Conservation (phyloP, 2,888 invertebrate species). For the Macropis europaea region DNA sequence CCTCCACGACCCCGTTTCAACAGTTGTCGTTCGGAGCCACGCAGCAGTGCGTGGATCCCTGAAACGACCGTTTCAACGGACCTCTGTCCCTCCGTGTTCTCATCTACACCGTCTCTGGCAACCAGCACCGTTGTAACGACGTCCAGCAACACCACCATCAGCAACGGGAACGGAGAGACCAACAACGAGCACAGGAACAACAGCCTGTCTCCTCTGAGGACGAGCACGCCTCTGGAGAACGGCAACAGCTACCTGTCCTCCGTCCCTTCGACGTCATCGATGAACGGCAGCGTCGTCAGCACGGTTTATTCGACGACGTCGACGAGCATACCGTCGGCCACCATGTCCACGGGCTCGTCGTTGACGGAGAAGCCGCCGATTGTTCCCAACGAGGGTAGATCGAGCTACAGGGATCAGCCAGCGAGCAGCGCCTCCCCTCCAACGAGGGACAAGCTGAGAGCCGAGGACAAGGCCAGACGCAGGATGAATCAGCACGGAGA, state of each 20-base stretch:
- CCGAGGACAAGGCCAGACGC: slow-evolving; percentile 86
- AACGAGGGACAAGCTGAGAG: slow-evolving; percentile 88
- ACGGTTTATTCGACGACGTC: slow-evolving; percentile 42
- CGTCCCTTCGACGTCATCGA: slow-evolving; percentile 49
- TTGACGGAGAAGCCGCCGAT: slow-evolving; percentile 73
- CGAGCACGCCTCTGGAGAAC: slow-evolving; percentile 65
- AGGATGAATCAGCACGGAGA: slow-evolving; percentile 73
- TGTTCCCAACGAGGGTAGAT: slow-evolving; percentile 61
- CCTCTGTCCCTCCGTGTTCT: slow-evolving; percentile 60
- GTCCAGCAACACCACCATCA: slow-evolving; percentile 74
- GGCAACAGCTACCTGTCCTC: slow-evolving; percentile 56
- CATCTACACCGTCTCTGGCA: slow-evolving; percentile 54
- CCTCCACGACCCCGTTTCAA: slow-evolving; percentile 83
- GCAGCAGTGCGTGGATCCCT: slow-evolving; percentile 69
- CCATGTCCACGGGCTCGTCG: slow-evolving; percentile 37
- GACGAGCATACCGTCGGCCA: slow-evolving; percentile 28
- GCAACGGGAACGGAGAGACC: slow-evolving; percentile 63
- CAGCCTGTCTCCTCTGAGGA: slow-evolving; percentile 64
- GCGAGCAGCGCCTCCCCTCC: slow-evolving; percentile 90
- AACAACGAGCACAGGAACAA: slow-evolving; percentile 53
- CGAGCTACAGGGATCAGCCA: slow-evolving; percentile 84
- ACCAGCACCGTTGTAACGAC: slow-evolving; percentile 55
- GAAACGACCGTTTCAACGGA: slow-evolving; percentile 61
- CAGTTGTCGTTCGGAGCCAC: slow-evolving; percentile 81
- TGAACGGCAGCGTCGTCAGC: slow-evolving; percentile 54